A percentile compares a stretch with the other conserved stretches of the same genome.
Conservation (phyloP, 1,140 invertebrate genomes). For the Bombyx mori region ASM3026992v2 NC_085122.1:1297001-1297500, state of each 20-base stretch:
- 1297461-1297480: too few relatives aligned
- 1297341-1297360: too few relatives aligned
- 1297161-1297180: neutral
- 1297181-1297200: neutral
- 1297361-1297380: too few relatives aligned
- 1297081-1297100: constrained; percentile 22
- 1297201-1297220: neutral
- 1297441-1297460: too few relatives aligned
- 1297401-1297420: too few relatives aligned
- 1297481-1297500: too few relatives aligned
- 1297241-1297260: neutral
- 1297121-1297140: constrained; percentile 17
- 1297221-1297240: neutral
- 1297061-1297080: constrained; percentile 29
- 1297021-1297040: constrained; percentile 43
- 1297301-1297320: too few relatives aligned
- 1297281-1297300: too few relatives aligned
- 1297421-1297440: too few relatives aligned
- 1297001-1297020: constrained; percentile 45
- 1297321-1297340: too few relatives aligned
- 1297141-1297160: neutral
- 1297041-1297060: constrained; percentile 51
- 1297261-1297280: too few relatives aligned
- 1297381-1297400: too few relatives aligned
- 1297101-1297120: constrained; percentile 14